These are phyloP conservation scores for Xerus rutilus DNA, from an alignment of 2,797 vertebrate species.

Conservation along the genomic window DNA sequence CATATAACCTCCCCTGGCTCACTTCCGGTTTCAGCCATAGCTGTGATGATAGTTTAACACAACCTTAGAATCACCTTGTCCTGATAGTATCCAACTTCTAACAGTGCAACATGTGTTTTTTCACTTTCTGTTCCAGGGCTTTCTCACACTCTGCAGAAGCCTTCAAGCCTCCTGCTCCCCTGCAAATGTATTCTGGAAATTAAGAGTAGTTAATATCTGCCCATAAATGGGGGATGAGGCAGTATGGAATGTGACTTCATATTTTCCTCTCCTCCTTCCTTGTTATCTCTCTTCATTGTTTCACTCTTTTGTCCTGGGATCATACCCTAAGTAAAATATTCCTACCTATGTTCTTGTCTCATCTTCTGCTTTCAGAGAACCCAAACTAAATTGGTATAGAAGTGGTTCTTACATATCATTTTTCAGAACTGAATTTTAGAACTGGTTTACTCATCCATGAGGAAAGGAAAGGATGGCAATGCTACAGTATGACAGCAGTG, in stretches of 20 bases:
- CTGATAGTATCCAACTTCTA: background rate
- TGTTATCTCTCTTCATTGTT: background rate
- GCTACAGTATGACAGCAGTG: no score
- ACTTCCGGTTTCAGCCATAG: background rate
- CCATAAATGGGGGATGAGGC: background rate
- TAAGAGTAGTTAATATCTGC: background rate
- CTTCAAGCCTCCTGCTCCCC: background rate
- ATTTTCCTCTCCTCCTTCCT: background rate
- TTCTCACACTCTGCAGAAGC: background rate
- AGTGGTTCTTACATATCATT: background rate
- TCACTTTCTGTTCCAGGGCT: background rate
- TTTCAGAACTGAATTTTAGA: background rate
- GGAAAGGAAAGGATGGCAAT: background rate
- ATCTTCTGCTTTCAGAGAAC: background rate
- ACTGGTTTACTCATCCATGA: background rate
- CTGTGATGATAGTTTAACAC: background rate
- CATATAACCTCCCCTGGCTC: background rate
- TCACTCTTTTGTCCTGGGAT: background rate
- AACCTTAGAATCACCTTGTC: background rate
- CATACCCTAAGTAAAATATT: background rate
- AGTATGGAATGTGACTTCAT: accelerated
- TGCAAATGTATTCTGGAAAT: background rate
- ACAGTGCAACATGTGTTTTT: background rate
- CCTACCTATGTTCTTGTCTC: background rate
- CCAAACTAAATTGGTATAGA: background rate